phyloP scores from a whole-genome alignment of 1,140 invertebrate species.

The Venturia canescens region DNA sequence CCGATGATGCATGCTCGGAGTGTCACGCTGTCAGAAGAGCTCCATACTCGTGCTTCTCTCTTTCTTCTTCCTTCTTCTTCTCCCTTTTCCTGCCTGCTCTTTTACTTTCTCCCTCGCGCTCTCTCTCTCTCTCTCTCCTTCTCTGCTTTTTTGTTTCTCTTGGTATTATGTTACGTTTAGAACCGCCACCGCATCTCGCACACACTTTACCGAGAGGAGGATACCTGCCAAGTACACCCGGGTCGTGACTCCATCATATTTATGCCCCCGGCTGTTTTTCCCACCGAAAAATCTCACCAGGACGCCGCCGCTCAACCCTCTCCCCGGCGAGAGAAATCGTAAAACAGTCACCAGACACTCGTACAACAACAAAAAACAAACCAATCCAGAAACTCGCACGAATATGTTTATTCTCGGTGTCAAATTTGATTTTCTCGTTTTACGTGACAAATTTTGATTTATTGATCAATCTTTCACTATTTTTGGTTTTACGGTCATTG shows the following conservation, averaged over 20 bases:
- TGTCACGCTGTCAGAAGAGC: conserved; percentile 53
- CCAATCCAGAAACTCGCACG: not conserved
- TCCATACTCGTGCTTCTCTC: not conserved
- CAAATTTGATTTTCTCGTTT: too few species aligned
- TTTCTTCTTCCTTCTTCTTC: not conserved
- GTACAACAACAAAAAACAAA: too few species aligned
- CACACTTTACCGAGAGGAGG: not conserved
- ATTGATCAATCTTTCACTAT: too few species aligned
- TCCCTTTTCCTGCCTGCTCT: conserved; percentile 17
- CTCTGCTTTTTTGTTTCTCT: not conserved
- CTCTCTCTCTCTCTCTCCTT: not conserved
- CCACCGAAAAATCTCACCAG: conserved; percentile 52
- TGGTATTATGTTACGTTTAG: conserved; percentile 57
- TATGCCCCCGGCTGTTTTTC: conserved; percentile 51
- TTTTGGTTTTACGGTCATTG: too few species aligned
- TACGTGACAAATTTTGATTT: too few species aligned
- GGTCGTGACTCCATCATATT: conserved; percentile 59
- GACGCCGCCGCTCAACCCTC: conserved; percentile 43
- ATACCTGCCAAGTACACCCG: conserved; percentile 34
- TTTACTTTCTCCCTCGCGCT: too few species aligned
- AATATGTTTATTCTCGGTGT: too few species aligned
- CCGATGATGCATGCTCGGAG: conserved; percentile 57
- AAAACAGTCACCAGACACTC: not conserved
- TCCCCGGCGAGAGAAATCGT: not conserved
- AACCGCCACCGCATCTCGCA: conserved; percentile 22